These are phyloP conservation scores for Paguma larvata DNA, from an alignment of 2,797 vertebrate species.

Conservation along the genomic window DNA sequence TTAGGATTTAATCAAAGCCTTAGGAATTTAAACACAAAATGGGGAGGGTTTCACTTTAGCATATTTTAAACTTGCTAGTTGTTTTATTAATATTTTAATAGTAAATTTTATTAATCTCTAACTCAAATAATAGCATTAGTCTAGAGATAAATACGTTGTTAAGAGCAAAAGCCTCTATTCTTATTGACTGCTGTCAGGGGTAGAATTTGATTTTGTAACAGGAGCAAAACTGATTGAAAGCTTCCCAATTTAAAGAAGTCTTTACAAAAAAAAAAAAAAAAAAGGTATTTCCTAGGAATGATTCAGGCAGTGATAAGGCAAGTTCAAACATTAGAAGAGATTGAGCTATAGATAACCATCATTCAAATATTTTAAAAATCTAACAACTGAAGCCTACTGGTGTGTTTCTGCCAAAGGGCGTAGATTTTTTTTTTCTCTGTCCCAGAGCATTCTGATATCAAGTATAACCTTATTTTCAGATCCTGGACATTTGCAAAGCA, in stretches of 20 bases:
- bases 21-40: constrained; percentile 66
- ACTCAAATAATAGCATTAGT: background rate
- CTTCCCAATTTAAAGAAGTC: background rate
- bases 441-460: background rate
- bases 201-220: constrained; percentile 41
- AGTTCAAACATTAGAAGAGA: constrained; percentile 26
- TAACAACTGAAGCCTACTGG: background rate
- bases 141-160: background rate
- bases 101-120: constrained; percentile 57
- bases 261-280: background rate
- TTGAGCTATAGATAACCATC: background rate
- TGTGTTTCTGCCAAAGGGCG: background rate
- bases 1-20: constrained; percentile 65
- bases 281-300: background rate
- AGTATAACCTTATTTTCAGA: background rate
- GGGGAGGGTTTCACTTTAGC: constrained; percentile 47
- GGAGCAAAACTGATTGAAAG: constrained; percentile 45
- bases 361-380: background rate
- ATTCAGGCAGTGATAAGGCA: background rate
- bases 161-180: background rate
- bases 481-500: background rate
- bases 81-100: constrained; percentile 11
- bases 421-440: background rate
- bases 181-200: background rate
- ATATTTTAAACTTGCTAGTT: constrained; percentile 44